A percentile compares a stretch with the other conserved stretches of the same genome.
Evolutionary conservation across 2,113 vertebrate genomes (phyloP).

Genomic region (Callionymus lyra): DNA sequence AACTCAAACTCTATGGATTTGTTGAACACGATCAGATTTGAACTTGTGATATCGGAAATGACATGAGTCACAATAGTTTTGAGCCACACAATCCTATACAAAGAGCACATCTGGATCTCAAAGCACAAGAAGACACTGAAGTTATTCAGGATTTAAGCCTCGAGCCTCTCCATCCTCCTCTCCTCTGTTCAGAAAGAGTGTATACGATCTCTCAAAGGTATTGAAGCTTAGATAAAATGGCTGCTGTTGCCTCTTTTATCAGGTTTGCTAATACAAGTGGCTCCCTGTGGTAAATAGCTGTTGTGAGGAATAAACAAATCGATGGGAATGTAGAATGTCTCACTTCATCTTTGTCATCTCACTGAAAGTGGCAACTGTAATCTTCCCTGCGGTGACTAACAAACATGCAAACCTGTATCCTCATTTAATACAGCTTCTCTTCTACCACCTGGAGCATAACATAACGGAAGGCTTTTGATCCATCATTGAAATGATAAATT

Average conservation of each 20-base stretch:
- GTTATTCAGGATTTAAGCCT: too few relatives aligned
- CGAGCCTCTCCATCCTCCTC: conserved; percentile 9
- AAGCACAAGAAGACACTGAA: too few relatives aligned
- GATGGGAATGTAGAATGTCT: conserved; percentile 35
- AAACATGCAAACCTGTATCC: too few relatives aligned
- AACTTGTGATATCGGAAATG: too few relatives aligned
- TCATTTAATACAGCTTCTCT: too few relatives aligned
- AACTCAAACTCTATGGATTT: too few relatives aligned
- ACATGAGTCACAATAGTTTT: too few relatives aligned
- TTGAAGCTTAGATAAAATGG: conserved; percentile 25
- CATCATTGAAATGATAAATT: conserved; percentile 11
- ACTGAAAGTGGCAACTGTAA: conserved; percentile 8
- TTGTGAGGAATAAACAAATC: conserved; percentile 14
- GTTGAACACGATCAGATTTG: too few relatives aligned
- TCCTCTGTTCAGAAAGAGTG: conserved; percentile 20
- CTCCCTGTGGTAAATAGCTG: conserved; percentile 31
- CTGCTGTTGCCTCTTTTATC: conserved; percentile 35
- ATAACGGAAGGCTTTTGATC: too few relatives aligned
- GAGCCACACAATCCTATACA: too few relatives aligned
- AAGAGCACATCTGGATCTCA: too few relatives aligned
- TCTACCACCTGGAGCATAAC: too few relatives aligned
- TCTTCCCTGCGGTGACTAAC: background rate
- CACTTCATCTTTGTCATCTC: conserved; percentile 35
- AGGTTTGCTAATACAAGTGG: conserved; percentile 39
- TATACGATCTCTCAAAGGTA: conserved; percentile 34